Conservation (phyloP, 2,797 vertebrate species). For the Emys orbicularis region DNA sequence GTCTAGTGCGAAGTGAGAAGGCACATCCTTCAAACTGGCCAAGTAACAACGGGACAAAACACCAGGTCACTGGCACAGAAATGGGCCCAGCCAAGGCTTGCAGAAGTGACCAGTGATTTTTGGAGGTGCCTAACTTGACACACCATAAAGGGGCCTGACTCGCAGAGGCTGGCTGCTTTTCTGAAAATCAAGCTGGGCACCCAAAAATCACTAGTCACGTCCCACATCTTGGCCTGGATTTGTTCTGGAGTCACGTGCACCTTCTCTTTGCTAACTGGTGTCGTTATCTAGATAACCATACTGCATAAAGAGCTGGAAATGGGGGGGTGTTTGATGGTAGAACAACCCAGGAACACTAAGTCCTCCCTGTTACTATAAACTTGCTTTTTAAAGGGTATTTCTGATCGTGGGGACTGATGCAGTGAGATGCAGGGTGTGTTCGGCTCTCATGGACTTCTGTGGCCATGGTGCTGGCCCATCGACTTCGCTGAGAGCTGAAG, state of each 20-base stretch:
- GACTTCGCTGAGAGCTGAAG: not conserved
- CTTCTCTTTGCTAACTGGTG: slow-evolving; percentile 24
- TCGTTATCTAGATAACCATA: slow-evolving; percentile 36
- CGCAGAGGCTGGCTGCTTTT: no score
- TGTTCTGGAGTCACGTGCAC: not conserved
- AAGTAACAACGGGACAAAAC: no score
- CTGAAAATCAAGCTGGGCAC: no score
- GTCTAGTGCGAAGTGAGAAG: no score
- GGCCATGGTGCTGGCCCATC: no score
- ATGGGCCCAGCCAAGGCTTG: not conserved
- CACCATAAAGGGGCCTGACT: no score
- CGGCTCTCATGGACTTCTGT: no score
- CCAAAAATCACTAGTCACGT: no score
- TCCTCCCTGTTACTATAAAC: not conserved
- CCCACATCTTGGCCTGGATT: not conserved
- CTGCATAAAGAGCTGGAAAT: not conserved
- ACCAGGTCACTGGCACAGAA: not conserved
- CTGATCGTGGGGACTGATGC: not conserved
- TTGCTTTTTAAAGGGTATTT: not conserved
- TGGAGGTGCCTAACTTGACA: not conserved
- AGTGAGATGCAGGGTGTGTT: not conserved
- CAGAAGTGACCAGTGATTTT: no score
- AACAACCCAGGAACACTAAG: not conserved
- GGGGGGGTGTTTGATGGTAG: slow-evolving; percentile 6
- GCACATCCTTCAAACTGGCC: no score